Base-by-base conservation (phyloP, 2,888 invertebrate species). In the Ormyrus labotus region DNA sequence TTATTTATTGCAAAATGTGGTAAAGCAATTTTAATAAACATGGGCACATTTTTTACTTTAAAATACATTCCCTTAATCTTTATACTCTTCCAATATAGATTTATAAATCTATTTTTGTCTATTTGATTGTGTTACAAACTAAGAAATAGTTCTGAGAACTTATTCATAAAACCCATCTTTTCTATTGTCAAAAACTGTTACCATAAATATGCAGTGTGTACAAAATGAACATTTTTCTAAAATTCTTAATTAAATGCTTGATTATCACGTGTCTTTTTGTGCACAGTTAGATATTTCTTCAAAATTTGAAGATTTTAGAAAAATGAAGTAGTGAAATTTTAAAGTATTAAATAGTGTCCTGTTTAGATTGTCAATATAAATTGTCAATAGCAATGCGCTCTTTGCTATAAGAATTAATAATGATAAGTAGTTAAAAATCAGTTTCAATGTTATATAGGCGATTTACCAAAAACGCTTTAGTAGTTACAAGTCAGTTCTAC, bases 401-500 rank as follows among this genome's bases (percentile, higher is more conserved):
- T 70, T 61, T 19, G 34, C 51, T 78, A 63, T 11, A 57, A 67
- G 47, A 64, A 75, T 68, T 50, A 65, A 72, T 65, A 78, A 72
- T 69, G 7, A 34, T 68, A 76, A 51, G 55, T 78, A 71, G 64
- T 75, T 53, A 63, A 77, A 34, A 74, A 75, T 75, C 55, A 69
- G 48, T 71, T 78, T 75, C 11, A 68, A 75, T 63, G 55, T 75
- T 55, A 67, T 34, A 34, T 71, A 78, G 68, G 61, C 55, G 72
- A 67, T 70, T 81, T 81, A 78, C 78, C 81, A 81, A 81, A 81
- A 81, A 81, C 78, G 75, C 78, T 78, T 76, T 67, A 47, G 8
- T 71, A 75, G 63, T 74, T 74, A 19, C 57, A 75, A 78, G 78
- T 73, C 64, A 78, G 70, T 77, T 78, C 73, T 78, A 75, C 69